Percentiles rank a stretch among this genome's conserved stretches.
phyloP scores from a whole-genome alignment of 2,888 invertebrate species.

The Drosophila leonis region DNA sequence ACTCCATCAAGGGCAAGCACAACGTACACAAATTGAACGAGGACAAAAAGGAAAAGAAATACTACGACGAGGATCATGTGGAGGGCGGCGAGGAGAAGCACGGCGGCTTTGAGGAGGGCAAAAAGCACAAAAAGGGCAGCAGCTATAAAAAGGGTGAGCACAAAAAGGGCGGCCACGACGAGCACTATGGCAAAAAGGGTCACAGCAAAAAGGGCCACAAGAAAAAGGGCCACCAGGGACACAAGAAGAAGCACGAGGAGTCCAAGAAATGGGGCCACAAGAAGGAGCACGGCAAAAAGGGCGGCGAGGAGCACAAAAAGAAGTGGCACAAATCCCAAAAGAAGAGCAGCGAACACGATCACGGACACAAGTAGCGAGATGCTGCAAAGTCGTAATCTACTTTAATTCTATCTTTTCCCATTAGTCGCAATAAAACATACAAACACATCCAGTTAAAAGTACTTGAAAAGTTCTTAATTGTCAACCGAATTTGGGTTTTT shows the following conservation, averaged over 20 bases:
- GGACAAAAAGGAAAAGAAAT: slow-evolving; percentile 94
- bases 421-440: slow-evolving; percentile 46
- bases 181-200: slow-evolving; percentile 93
- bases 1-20: slow-evolving; percentile 94
- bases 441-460: slow-evolving; percentile 46
- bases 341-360: slow-evolving; percentile 83
- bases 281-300: slow-evolving; percentile 92
- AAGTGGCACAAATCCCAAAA: slow-evolving; percentile 89
- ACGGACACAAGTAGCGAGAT: slow-evolving; percentile 56
- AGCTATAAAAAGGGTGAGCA: slow-evolving; percentile 93
- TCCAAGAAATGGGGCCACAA: slow-evolving; percentile 91
- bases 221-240: slow-evolving; percentile 92
- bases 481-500: neutral
- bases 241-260: slow-evolving; percentile 92
- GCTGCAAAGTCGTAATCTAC: neutral
- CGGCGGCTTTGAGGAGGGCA: slow-evolving; percentile 92
- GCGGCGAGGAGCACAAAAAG: slow-evolving; percentile 92
- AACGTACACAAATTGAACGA: slow-evolving; percentile 94
- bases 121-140: slow-evolving; percentile 93
- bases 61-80: slow-evolving; percentile 94
- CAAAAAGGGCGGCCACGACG: slow-evolving; percentile 91
- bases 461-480: neutral
- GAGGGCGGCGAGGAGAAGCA: slow-evolving; percentile 93
- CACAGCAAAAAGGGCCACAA: slow-evolving; percentile 93
- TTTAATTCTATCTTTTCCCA: neutral